Conservation (phyloP, 2,113 vertebrate genomes). For the Poeciliopsis retropinna region DNA sequence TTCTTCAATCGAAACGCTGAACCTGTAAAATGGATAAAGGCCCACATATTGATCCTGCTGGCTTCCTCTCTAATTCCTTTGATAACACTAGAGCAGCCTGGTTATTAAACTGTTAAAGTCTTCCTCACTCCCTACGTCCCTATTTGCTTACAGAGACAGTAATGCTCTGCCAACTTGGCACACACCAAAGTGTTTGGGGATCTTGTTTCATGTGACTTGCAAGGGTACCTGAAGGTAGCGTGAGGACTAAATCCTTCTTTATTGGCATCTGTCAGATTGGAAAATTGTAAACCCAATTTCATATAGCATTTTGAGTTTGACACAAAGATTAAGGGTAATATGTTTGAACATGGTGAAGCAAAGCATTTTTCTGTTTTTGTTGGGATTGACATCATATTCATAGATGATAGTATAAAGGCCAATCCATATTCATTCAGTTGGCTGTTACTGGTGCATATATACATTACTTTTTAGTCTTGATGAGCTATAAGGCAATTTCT, state of each 20-base stretch:
- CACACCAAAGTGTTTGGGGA: background rate
- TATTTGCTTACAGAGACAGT: conserved; percentile 4
- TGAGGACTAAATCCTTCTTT: conserved; percentile 43
- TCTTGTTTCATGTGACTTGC: conserved; percentile 6
- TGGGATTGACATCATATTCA: background rate
- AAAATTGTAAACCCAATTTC: conserved; percentile 54
- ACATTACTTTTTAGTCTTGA: conserved; percentile 28
- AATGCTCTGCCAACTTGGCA: conserved; percentile 5
- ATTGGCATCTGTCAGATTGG: conserved; percentile 54
- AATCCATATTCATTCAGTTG: conserved; percentile 16
- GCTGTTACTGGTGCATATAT: conserved; percentile 20
- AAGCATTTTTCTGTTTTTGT: background rate
- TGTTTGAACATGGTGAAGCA: conserved; percentile 6
- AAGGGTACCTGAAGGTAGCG: conserved; percentile 41
- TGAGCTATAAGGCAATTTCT: conserved; percentile 9
- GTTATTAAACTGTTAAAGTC: conserved; percentile 16
- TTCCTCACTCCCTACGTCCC: background rate
- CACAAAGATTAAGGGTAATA: conserved; percentile 31
- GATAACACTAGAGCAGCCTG: conserved; percentile 7
- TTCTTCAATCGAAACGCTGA: conserved; percentile 33
- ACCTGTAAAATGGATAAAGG: conserved; percentile 33
- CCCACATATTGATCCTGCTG: conserved; percentile 24
- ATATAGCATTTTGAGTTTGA: conserved; percentile 33
- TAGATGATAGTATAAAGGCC: conserved; percentile 25
- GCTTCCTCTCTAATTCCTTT: conserved; percentile 23